Percentiles rank a stretch among this genome's conserved stretches.
These are phyloP conservation scores for Cantharis lateralis DNA, from an alignment of 2,888 invertebrate species.

Conservation along the genomic window DNA sequence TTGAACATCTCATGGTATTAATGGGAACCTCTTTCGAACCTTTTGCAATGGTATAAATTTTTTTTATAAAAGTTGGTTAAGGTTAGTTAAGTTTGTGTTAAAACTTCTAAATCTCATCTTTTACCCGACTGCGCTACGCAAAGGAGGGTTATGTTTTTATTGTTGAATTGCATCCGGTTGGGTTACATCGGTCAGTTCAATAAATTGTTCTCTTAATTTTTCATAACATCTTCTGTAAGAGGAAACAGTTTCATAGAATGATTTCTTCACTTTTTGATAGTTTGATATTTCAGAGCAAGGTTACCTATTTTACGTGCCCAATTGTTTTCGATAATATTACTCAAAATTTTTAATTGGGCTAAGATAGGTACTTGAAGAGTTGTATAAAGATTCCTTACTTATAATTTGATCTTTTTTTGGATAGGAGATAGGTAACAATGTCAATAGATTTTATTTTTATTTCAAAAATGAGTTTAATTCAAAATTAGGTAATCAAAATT, in stretches of 20 bases:
- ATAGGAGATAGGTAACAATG: slow-evolving; percentile 8
- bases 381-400: slow-evolving; percentile 5
- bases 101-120: slow-evolving; percentile 6
- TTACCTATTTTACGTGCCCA: slow-evolving; percentile 15
- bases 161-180: slow-evolving; percentile 11
- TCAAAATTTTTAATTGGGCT: slow-evolving; percentile 3
- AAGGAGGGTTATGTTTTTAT: too few relatives aligned
- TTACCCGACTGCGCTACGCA: too few relatives aligned
- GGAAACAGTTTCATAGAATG: slow-evolving; percentile 8
- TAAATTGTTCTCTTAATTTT: slow-evolving; percentile 14
- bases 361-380: slow-evolving; percentile 5
- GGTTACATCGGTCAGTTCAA: slow-evolving; percentile 7
- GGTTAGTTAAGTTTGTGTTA: slow-evolving; percentile 10
- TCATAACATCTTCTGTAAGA: slow-evolving; percentile 15
- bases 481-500: too few relatives aligned
- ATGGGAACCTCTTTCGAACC: slow-evolving; percentile 8
- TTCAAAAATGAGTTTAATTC: too few relatives aligned
- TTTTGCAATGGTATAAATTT: slow-evolving; percentile 9
- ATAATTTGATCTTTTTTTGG: slow-evolving; percentile 7
- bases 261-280: slow-evolving; percentile 9
- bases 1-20: slow-evolving; percentile 4
- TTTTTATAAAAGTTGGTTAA: not conserved
- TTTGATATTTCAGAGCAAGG: slow-evolving; percentile 9
- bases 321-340: slow-evolving; percentile 8
- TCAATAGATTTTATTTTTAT: too few relatives aligned